Percentiles rank a stretch among this genome's conserved stretches.
phyloP scores from a whole-genome alignment of 2,888 invertebrate species.

The Notodromas monacha region DNA sequence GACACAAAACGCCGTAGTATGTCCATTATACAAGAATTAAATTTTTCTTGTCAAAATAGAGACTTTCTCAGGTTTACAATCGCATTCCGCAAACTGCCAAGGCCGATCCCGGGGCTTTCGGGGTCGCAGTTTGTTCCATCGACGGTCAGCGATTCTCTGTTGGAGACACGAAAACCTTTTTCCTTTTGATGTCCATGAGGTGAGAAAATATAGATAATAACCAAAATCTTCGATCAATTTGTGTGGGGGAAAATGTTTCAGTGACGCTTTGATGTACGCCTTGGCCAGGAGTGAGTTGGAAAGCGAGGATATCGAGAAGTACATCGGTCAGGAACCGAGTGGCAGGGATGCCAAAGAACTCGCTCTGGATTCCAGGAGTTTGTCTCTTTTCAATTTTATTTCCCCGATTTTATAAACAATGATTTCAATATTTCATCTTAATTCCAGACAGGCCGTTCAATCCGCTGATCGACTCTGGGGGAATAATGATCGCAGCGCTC shows the following conservation, averaged over 20 bases:
- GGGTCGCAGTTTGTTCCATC: conserved; percentile 17
- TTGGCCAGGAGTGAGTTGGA: conserved; percentile 17
- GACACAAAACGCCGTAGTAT: conserved; percentile 13
- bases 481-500: conserved; percentile 16
- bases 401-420: no score
- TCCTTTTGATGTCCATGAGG: conserved; percentile 16
- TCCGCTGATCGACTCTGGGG: conserved; percentile 19
- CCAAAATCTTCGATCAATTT: no score
- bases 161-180: conserved; percentile 16
- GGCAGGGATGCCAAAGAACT: conserved; percentile 16
- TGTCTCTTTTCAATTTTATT: no score
- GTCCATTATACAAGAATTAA: no score
- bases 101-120: conserved; percentile 15
- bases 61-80: conserved; percentile 14
- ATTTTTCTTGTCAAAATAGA: no score
- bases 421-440: no score
- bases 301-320: conserved; percentile 16
- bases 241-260: no score
- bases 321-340: conserved; percentile 18
- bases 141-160: conserved; percentile 17
- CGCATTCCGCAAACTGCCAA: conserved; percentile 19
- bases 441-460: conserved; percentile 18
- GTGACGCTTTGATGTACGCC: conserved; percentile 18
- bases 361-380: conserved; percentile 12
- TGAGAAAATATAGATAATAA: no score